Base-by-base conservation (phyloP, 2,888 invertebrate genomes). In the Craniophora ligustri region DNA sequence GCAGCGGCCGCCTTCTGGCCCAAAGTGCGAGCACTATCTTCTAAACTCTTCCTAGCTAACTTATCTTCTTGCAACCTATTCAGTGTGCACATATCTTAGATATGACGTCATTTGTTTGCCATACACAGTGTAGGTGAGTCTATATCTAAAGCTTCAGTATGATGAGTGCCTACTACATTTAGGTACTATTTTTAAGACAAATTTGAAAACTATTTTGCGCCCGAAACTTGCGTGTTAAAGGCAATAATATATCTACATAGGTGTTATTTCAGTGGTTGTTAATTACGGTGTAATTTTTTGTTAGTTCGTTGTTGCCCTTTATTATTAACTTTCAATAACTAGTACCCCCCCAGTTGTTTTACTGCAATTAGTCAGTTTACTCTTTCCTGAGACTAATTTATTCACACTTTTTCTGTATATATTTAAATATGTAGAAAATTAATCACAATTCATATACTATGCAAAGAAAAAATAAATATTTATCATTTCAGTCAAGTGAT, bases 21-120 rank as follows among this genome's bases (percentile, higher is more conserved):
- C 62, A 97, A 87, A 36, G 95, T 94, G 61, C 95, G 89, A 1
- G 94, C 93, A 46, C 92, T 94, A 60, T 94, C 95, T 80, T 95
- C 95, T 71, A 94, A 87, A 63, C 78, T 84, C 76, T 88, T 88
- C 60, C 86, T 87, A 76, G 83, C 79, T 59, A 82, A 76, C 61
- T 85, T 91, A 81, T 92, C 92, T 82, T 88, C 90, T 81, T 93
- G 89, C 67, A 92, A 90, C 81, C 93, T 93, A 80, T 57, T 65
- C 23, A 56, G 36, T 36, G 38, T 44, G 31, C 35, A 64, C 38
- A 51, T 18, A 38, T 39, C 42, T 66, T 72, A 46, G 45, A 35
- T 14, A 53, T 19, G 41, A 32, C 23, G 36, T 30, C 41, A 44
- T 54, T 53, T 42, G 28, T 21, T 44, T 3, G 15, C 18, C 34